Percentiles rank a stretch among this genome's conserved stretches.
phyloP scores from a whole-genome alignment of 1,140 invertebrate genomes.

The Atta colombica region DNA sequence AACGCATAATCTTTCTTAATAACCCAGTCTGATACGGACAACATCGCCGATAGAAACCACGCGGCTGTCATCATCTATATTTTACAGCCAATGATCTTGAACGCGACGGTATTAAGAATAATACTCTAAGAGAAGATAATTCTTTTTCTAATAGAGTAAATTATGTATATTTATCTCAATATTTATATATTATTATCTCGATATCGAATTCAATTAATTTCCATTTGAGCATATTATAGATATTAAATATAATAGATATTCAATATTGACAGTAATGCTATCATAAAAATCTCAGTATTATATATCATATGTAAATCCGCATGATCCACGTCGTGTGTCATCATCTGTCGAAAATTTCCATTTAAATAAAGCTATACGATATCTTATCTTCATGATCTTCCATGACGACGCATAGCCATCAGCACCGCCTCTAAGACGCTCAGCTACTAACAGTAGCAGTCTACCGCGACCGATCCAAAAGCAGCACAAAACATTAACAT shows the following conservation, averaged over 20 bases:
- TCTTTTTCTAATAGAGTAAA: background rate
- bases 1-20: slow-evolving; percentile 69
- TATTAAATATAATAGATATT: slow-evolving; percentile 7
- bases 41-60: slow-evolving; percentile 52
- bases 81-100: slow-evolving; percentile 26
- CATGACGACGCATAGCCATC: slow-evolving; percentile 64
- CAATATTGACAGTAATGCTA: background rate
- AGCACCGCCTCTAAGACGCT: slow-evolving; percentile 63
- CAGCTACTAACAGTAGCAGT: slow-evolving; percentile 47
- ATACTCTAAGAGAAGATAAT: background rate
- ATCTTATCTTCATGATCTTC: slow-evolving; percentile 63
- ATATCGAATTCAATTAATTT: background rate
- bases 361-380: slow-evolving; percentile 68
- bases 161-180: background rate
- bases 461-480: slow-evolving; percentile 37
- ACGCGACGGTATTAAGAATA: slow-evolving; percentile 21
- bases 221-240: background rate
- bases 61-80: slow-evolving; percentile 61
- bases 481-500: slow-evolving; percentile 80
- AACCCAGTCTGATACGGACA: slow-evolving; percentile 37
- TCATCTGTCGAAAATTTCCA: slow-evolving; percentile 57
- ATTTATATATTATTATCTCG: background rate
- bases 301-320: slow-evolving; percentile 47
- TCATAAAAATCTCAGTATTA: background rate
- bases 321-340: slow-evolving; percentile 14